These are phyloP conservation scores for Araneus ventricosus DNA, from an alignment of 1,140 invertebrate genomes.

Conservation along the genomic window DNA sequence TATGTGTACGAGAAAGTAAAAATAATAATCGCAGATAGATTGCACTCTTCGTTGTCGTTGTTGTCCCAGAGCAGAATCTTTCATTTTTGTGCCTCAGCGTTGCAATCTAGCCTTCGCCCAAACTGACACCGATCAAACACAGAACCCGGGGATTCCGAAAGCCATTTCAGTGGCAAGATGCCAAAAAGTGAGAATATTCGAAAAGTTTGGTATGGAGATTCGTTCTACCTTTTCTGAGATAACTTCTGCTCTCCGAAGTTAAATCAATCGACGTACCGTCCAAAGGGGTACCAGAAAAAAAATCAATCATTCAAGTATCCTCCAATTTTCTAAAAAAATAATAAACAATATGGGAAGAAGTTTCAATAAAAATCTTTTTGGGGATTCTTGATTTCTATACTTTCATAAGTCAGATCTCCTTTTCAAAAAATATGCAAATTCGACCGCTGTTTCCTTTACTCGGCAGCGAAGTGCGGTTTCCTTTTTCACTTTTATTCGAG, in stretches of 20 bases:
- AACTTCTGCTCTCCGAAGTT: not conserved
- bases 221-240: not conserved
- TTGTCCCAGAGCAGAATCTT: no score
- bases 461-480: not conserved
- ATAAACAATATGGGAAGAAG: conserved; percentile 17
- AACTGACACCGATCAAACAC: not conserved
- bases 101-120: not conserved
- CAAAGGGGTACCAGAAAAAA: not conserved
- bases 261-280: not conserved
- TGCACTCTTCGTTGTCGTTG: no score
- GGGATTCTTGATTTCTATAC: conserved; percentile 4
- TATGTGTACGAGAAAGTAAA: no score
- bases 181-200: not conserved
- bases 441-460: conserved; percentile 37
- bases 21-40: no score
- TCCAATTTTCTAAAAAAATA: not conserved
- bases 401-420: conserved; percentile 14
- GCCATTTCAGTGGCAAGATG: not conserved
- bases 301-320: not conserved
- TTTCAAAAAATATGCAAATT: conserved; percentile 54
- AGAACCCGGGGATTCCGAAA: not conserved
- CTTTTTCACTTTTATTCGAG: not conserved
- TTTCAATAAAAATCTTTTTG: conserved; percentile 44
- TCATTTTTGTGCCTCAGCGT: not conserved
- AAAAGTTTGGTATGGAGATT: not conserved